Base-by-base conservation (phyloP, 2,113 vertebrate species). In the Brachyhypopomus gauderio region DNA sequence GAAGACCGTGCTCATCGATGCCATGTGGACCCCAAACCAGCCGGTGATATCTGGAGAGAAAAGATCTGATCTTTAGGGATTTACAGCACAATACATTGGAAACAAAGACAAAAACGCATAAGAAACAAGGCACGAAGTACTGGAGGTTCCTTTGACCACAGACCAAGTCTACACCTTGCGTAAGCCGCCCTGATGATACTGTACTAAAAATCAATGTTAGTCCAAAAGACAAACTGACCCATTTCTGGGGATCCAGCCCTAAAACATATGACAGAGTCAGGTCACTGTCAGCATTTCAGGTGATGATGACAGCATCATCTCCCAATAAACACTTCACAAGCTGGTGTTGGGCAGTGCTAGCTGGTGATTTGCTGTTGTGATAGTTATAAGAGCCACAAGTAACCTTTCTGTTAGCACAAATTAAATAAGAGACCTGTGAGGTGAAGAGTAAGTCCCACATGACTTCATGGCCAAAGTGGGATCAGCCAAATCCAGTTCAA, bases 401-500 rank as follows among this genome's bases (percentile, higher is more conserved):
- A 11, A 52, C 5, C 1, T 48, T 48, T 48, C 45, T 11, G 45
- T 48, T 48, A 73, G 38, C 16, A 78, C 17, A 52, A 8, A 16
- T 9, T n/a, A 12, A 56, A n/a, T 2, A 4, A 9, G 38, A 45
- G 86, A 97, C 97, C 98, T 96, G 90, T 98, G 95, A 75, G 94
- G 84, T 22, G 96, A 96, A 9, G 95, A 93, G 81, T 95, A 95
- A 2, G 92, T 94, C 74, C 96, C 96, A 2, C 96, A 95, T 11
- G 94, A 96, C 87, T 96, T 98, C 97, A 99, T 98, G 79, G 96
- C 95, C 89, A 98, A 89, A 0, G 92, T 94, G 0, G 95, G 94
- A 5, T 98, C 97, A 0, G 95, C 89, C 86, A 99, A 90, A 76
- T 98, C 96, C 88, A 99, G 86, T 89, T 98, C 94, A 59, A 98